Evolutionary conservation across 2,797 vertebrate species (phyloP), one percentile per base, ranked within the genome.

Genomic region (Xenopus petersii): DNA sequence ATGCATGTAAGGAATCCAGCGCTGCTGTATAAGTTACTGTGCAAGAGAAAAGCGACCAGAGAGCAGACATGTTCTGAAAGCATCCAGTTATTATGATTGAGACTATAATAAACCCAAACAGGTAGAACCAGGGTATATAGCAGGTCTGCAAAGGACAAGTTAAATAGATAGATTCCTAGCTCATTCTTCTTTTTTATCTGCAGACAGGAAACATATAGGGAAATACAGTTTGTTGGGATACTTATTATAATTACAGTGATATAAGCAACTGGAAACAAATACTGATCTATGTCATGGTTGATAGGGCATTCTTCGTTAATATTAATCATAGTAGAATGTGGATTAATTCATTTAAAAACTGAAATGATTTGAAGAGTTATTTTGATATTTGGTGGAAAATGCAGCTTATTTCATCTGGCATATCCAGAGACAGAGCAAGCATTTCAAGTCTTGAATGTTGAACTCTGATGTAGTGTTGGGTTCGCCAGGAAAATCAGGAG

Each of bases 11-110:
- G 92, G 70, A 97, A 88, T 0, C 88, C 89, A 0, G 93, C 88
- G 2, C 94, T 95, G 77, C 90, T 93, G 84, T 97, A 96, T 33
- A 95, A 94, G 82, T 98, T 96, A 54, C 91, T 89, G 77, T 91
- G 92, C 17, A 88, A 91, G 13, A 92, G 69, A 66, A 92, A 94
- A 30, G 92, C 83, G 0, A 87, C 92, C 1, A 89, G 24, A 36
- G 84, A 49, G 80, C 95, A 97, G 3, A 88, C 21, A 0, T 33
- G 9, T 0, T 76, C 11, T 0, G 93, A 85, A 2, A 90, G 73
- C 1, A 11, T 71, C 95, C 95, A 97, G 69, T 84, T 48, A 64
- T 95, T 93, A 1, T 82, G 84, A 10, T 83, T 77, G 85, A 88
- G 87, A 11, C 89, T 84, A 54, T 90, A 96, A 80, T 94, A 82